These are phyloP conservation scores for Amiota minor DNA, from an alignment of 2,888 invertebrate species.

Conservation along the genomic window DNA sequence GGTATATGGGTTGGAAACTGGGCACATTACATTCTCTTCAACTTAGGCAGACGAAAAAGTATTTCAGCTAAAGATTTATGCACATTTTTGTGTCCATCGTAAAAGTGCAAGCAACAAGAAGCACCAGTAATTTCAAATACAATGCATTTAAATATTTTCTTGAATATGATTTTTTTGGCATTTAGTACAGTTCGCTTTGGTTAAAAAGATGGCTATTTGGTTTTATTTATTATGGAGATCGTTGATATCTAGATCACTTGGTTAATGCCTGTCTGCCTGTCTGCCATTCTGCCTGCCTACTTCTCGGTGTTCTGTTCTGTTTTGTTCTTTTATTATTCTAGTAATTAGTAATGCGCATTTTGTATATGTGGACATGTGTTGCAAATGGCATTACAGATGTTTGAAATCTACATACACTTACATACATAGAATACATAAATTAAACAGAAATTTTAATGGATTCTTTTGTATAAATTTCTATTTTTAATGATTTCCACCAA, in stretches of 20 bases:
- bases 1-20: neutral
- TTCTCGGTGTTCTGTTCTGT: no score
- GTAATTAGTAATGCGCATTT: neutral
- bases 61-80: conserved; percentile 25
- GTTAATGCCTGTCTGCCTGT: conserved; percentile 8
- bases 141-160: conserved; percentile 35
- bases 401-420: neutral
- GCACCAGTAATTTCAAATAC: neutral
- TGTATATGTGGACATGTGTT: neutral
- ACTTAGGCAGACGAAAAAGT: conserved; percentile 16
- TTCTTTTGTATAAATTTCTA: no score
- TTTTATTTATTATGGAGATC: conserved; percentile 12
- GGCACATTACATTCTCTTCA: neutral
- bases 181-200: neutral
- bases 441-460: no score
- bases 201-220: conserved; percentile 3
- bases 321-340: neutral
- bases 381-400: neutral
- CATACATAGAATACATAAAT: no score
- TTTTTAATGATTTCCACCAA: no score
- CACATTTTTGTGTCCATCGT: conserved; percentile 26
- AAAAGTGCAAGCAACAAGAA: conserved; percentile 20
- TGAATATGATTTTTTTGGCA: conserved; percentile 10
- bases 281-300: neutral
- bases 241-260: conserved; percentile 20